These are phyloP conservation scores for Cynocephalus volans DNA, from an alignment of 2,113 vertebrate species.

Conservation along the genomic window DNA sequence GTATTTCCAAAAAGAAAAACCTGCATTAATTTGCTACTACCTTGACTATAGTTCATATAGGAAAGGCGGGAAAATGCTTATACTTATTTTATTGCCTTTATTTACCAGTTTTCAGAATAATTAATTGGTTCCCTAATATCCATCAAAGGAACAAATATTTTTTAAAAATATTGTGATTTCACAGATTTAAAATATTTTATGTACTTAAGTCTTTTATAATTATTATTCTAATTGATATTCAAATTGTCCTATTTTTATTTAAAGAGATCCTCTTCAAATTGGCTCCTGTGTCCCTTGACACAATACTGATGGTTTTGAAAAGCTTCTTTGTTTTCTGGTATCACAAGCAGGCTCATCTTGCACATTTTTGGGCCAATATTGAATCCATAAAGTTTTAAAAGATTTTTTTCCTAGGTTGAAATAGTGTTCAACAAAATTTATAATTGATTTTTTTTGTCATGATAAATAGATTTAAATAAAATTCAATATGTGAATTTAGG, in stretches of 20 bases:
- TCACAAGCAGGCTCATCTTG: background rate
- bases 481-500: background rate
- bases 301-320: background rate
- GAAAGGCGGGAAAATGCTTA: background rate
- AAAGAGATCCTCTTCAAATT: background rate
- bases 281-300: background rate
- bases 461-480: background rate
- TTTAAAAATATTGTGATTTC: background rate
- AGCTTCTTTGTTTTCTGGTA: background rate
- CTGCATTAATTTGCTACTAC: background rate
- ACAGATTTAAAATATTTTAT: background rate
- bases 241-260: background rate
- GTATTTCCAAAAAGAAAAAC: background rate
- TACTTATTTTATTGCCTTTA: background rate
- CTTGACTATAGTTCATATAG: background rate
- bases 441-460: background rate
- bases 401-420: background rate
- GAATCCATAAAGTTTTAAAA: background rate
- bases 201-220: background rate
- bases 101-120: slow-evolving; percentile 31
- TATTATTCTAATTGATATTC: background rate
- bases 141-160: background rate
- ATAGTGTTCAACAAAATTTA: background rate
- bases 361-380: background rate
- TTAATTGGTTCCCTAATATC: background rate